Conservation (phyloP, 1,140 invertebrate species). For the Drosophila oshimai region DNA sequence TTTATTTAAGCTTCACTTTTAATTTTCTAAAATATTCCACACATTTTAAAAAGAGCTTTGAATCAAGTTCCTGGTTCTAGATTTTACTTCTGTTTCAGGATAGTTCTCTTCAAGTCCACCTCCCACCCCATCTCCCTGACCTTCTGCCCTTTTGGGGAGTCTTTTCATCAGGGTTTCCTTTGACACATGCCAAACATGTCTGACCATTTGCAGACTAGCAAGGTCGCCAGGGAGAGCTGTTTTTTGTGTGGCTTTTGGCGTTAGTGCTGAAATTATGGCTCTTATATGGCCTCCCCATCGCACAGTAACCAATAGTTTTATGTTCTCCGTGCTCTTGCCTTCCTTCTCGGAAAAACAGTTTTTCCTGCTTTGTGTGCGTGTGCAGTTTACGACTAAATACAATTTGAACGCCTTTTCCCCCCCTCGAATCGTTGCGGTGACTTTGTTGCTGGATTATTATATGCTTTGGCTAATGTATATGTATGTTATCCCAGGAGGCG, state of each 20-base stretch:
- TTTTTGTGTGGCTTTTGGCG: conserved; percentile 56
- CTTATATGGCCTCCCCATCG: conserved; percentile 37
- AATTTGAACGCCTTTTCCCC: conserved; percentile 52
- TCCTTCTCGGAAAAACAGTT: not conserved
- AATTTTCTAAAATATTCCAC: no score
- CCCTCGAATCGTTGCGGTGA: not conserved
- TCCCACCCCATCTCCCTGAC: not conserved
- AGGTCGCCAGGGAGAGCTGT: conserved; percentile 38
- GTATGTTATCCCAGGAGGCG: conserved; percentile 36
- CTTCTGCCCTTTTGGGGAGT: not conserved
- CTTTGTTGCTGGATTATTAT: conserved; percentile 41
- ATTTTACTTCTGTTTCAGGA: not conserved
- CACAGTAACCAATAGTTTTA: conserved; percentile 58
- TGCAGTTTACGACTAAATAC: conserved; percentile 69
- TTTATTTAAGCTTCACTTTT: no score
- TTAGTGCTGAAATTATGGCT: conserved; percentile 68
- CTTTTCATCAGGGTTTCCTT: conserved; percentile 35
- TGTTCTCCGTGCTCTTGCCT: not conserved
- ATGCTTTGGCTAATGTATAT: conserved; percentile 45
- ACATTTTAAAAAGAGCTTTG: not conserved
- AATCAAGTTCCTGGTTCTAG: no score
- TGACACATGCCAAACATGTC: conserved; percentile 73
- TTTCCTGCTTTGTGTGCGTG: conserved; percentile 19
- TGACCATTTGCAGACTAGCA: conserved; percentile 49
- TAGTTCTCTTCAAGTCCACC: not conserved